Conservation (phyloP, 2,113 vertebrate species). For the Gnathochromis pfefferi region DNA sequence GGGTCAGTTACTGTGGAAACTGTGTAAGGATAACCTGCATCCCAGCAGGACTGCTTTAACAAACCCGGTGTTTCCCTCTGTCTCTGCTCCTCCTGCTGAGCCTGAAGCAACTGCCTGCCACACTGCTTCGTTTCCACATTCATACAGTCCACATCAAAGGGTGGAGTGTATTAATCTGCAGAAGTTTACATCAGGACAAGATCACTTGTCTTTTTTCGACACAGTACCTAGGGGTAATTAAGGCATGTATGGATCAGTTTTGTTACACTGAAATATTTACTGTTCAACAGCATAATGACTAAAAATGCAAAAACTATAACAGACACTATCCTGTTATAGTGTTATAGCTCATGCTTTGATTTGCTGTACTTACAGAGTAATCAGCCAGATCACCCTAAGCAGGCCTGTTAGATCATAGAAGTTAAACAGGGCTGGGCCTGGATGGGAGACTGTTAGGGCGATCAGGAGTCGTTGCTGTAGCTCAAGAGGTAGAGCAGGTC, state of each 20-base stretch:
- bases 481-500: not conserved
- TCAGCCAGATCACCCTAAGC: not conserved
- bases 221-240: not conserved
- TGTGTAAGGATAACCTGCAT: not conserved
- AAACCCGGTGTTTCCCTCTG: not conserved
- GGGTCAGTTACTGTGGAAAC: not conserved
- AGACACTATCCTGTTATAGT: not conserved
- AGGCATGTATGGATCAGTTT: not conserved
- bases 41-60: not conserved
- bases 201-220: not conserved
- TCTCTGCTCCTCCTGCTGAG: not conserved
- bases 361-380: not conserved
- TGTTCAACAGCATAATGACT: not conserved
- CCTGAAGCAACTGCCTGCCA: not conserved
- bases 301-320: not conserved
- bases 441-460: not conserved
- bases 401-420: not conserved
- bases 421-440: not conserved
- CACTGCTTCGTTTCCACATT: not conserved
- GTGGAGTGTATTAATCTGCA: not conserved
- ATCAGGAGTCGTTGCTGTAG: not conserved
- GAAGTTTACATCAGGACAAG: not conserved
- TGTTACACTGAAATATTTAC: not conserved
- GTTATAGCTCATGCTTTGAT: not conserved
- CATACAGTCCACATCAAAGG: not conserved